Base-by-base conservation (phyloP, 2,888 invertebrate genomes). In the Netelia inedita region DNA sequence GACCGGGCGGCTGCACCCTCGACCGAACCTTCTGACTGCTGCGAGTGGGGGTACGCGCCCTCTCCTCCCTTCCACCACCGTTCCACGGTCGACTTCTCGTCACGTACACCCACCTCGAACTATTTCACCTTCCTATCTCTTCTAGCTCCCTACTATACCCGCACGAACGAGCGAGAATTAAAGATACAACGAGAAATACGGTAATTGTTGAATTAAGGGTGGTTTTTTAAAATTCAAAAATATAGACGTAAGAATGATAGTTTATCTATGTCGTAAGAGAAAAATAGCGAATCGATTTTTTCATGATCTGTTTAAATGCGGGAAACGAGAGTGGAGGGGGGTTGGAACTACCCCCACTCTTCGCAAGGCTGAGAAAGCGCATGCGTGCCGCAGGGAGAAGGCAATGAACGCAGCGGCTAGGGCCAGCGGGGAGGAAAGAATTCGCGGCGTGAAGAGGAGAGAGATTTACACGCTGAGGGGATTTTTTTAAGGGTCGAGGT, bases 1-100 rank as follows among this genome's bases (percentile, higher is more conserved):
- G 81, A 86, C 83, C 87, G 85, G 87, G 83, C 89, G 89, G 88
- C 88, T 88, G 90, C 89, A 90, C 89, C 90, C 91, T 84, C 84
- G 79, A 61, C 46, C 73, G 55, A 74, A 63, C 68, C 66, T 50
- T 63, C 50, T 46, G 46, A 53, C 46, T 61, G 23, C 46, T 65
- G 50, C 21, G 65, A 71, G 85, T 79, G 87, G 82, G 82, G 80
- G 72, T 72, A 76, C 41, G 65, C 89, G 16, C 78, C 85, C 61
- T 53, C 46, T 53, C 71, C 35, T 43, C 76, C 43, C 57, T 69
- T 3, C 23, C 69, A 66, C 72, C 82, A 46, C 57, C 83, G 50
- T 19, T 21, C 57, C 19, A 57, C 16, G 19, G 19, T 16, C 16
- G 16, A 53, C 28, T 46, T 57, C 57, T 57, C 57, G 6, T 53